phyloP scores from a whole-genome alignment of 2,888 invertebrate species.

The Calameuta pallipes region DNA sequence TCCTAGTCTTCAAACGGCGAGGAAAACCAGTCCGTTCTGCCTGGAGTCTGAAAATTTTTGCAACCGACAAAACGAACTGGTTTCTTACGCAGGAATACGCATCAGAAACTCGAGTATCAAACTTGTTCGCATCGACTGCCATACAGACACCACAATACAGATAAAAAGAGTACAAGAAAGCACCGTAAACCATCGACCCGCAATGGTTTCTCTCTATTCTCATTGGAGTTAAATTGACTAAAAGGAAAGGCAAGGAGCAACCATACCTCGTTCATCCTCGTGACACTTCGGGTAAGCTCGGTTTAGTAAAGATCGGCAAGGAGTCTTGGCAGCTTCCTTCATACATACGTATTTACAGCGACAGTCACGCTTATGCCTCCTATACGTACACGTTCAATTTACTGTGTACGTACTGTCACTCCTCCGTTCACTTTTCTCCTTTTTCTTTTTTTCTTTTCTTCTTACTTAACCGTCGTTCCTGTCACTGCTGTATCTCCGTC shows the following conservation, averaged over 20 bases:
- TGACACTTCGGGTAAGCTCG: background rate
- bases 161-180: background rate
- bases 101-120: background rate
- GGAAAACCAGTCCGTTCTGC: constrained; percentile 13
- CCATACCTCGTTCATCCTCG: background rate
- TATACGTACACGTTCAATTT: background rate
- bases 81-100: background rate
- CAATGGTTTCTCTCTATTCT: background rate
- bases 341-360: background rate
- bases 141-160: background rate
- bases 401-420: background rate
- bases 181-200: background rate
- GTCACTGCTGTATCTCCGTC: background rate
- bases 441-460: background rate
- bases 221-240: background rate
- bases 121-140: background rate
- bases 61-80: background rate
- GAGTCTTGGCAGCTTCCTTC: background rate
- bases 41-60: background rate
- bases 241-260: background rate
- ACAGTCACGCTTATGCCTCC: background rate
- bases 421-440: background rate
- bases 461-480: background rate
- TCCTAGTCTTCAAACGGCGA: background rate
- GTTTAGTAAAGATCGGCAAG: background rate